Base-by-base conservation (phyloP, 2,797 vertebrate genomes). In the Tenualosa thibaudeaui region DNA sequence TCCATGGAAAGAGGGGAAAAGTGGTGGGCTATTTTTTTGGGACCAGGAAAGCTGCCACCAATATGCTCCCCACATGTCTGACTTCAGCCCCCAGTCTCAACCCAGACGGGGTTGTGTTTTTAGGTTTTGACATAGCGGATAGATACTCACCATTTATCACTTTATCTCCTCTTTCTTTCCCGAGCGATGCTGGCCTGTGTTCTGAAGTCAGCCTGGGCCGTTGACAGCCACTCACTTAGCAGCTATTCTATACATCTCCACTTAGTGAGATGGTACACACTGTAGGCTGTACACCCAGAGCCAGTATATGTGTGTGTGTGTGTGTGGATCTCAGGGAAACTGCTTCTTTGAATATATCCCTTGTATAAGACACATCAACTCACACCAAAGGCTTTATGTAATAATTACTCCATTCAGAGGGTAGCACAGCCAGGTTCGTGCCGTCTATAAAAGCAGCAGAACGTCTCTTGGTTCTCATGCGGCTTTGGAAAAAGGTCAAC, bases 61-160 rank as follows among this genome's bases (percentile, higher is more conserved):
- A 94, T 94, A 90, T 95, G 93, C 90, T 92, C 89, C 84, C 92
- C 95, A 95, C 90, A 95, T 94, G 94, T 92, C 86, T 86, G 31
- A 84, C 86, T 90, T 86, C 84, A 86, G 78, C 85, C 81, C 86
- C 87, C 85, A 65, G 90, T 91, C 90, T 92, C 86, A 89, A 83
- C 88, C 89, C 87, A n/a, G 71, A 22, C 40, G 19, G 71, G 65
- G 84, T 90, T 87, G 85, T 89, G 86, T 88, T 91, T 92, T 92
- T 89, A 84, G 91, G 92, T 89, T 89, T 89, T 84, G 31, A 81
- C 87, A 88, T 88, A 91, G 85, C 90, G 71, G 37, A 84, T 86
- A 86, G 90, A 86, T 91, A 89, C 88, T 81, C 85, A 86, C 85
- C 88, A 85, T 87, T 84, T 85, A 89, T 91, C 83, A 89, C 86